Evolutionary conservation across 37 sponge, comb jelly and placozoan species (phyloP), one percentile per base, ranked within the genome.

Genomic region (Ephydatia muelleri): DNA sequence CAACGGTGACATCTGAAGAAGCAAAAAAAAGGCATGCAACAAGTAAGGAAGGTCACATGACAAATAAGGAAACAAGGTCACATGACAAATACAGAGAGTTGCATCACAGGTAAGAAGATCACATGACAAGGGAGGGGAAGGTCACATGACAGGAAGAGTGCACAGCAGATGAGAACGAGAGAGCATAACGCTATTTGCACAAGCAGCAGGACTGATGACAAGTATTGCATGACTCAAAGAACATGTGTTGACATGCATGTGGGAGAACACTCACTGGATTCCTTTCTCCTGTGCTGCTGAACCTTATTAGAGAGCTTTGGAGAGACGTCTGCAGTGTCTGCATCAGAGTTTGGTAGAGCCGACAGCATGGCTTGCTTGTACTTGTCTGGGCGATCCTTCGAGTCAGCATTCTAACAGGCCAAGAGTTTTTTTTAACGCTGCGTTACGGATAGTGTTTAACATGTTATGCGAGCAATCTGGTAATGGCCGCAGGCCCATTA

Each of bases 361-460:
- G n/a, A n/a, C n/a, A n/a, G n/a, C n/a, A n/a, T n/a, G n/a, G n/a
- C 16, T 9, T 30, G 71, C 19, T 65, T 66, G 80, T 78, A 89
- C 27, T 65, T 84, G 19, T 84, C 85, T 0, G 92, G 89, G 35
- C 85, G 73, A 28, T 84, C 67, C 77, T 92, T 92, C 66, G 71
- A 92, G 38, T 92, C 92, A 2, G 84, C 86, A 72, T 92, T 92
- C 92, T 92, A 39, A 5, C 70, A 40, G 39, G 5, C 9, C n/a
- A n/a, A n/a, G n/a, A n/a, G n/a, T n/a, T n/a, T n/a, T n/a, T n/a
- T n/a, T n/a, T n/a, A n/a, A n/a, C n/a, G n/a, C n/a, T n/a, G n/a
- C n/a, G n/a, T n/a, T n/a, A n/a, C n/a, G n/a, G n/a, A n/a, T n/a
- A n/a, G n/a, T n/a, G n/a, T n/a, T n/a, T n/a, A n/a, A n/a, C n/a